Conservation (phyloP, 2,113 vertebrate species). For the Phalacrocorax pelagicus region DNA sequence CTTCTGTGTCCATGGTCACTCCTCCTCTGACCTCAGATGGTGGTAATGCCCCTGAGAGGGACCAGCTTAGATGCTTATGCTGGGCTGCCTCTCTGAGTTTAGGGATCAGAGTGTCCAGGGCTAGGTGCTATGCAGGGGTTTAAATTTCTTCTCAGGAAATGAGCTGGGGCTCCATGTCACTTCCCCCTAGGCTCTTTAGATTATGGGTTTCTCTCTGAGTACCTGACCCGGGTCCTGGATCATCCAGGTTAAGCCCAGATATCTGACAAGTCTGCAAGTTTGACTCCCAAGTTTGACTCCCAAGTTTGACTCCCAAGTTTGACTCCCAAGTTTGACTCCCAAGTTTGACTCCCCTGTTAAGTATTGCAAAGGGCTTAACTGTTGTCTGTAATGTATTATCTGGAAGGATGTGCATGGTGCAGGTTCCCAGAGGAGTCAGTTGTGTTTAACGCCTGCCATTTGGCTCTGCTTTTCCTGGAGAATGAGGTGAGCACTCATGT, state of each 20-base stretch:
- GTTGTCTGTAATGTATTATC: neutral
- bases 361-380: neutral
- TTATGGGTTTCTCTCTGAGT: neutral
- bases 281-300: neutral
- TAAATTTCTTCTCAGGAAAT: neutral
- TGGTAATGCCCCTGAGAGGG: neutral
- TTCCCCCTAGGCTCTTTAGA: neutral
- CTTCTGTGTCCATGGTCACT: neutral
- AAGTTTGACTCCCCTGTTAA: neutral
- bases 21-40: neutral
- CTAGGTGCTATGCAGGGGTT: neutral
- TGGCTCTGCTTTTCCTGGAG: neutral
- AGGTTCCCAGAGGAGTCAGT: neutral
- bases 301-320: neutral
- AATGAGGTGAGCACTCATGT: neutral
- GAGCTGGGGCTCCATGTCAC: neutral
- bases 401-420: neutral
- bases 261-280: neutral
- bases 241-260: neutral
- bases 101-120: neutral
- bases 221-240: neutral
- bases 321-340: neutral
- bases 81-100: neutral
- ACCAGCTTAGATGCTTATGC: neutral
- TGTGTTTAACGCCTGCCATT: neutral